Base-by-base conservation (phyloP, 2,113 vertebrate genomes). In the Mus spicilegus region DNA sequence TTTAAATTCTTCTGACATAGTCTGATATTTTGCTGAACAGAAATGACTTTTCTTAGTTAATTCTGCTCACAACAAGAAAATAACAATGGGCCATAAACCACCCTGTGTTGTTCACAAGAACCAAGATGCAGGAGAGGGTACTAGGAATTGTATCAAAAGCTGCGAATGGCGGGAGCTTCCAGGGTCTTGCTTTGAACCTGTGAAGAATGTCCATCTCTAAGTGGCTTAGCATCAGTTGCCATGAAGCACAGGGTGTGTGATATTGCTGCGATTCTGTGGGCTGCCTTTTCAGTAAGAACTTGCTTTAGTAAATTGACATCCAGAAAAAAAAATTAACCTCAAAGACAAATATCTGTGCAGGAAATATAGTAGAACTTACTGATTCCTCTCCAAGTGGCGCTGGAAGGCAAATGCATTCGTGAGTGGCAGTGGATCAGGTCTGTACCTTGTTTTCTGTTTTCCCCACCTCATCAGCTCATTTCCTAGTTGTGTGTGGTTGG, bases 1-100 rank as follows among this genome's bases (percentile, higher is more conserved):
- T 97, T 96, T 80, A 8, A 42, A 46, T 86, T 77, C n/a, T 95
- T 92, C 73, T 67, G n/a, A 82, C 30, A 78, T 6, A 70, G 82
- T 87, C 65, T 75, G 56, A 92, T 49, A 91, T 65, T 87, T 70
- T 70, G 17, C 22, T 82, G 51, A 87, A 76, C 10, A 89, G 4
- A 92, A 97, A 72, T 30, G 7, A 13, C 24, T 10, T 77, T 81
- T 95, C 61, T 87, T 65, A n/a, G 24, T 91, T 78, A 78, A 67
- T 69, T 73, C 0, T 56, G 73, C 2, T 89, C 49, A 58, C 7
- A 93, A 84, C 86, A 51, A 80, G n/a, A 72, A 80, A 87, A 10
- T 75, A 63, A 88, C 4, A 39, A 58, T 82, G n/a, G n/a, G 70
- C 54, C 28, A 42, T 17, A 2, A 88, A 28, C 1, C 36, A 14